Conservation (phyloP, 2,888 invertebrate species). For the Conus canariensis region DNA sequence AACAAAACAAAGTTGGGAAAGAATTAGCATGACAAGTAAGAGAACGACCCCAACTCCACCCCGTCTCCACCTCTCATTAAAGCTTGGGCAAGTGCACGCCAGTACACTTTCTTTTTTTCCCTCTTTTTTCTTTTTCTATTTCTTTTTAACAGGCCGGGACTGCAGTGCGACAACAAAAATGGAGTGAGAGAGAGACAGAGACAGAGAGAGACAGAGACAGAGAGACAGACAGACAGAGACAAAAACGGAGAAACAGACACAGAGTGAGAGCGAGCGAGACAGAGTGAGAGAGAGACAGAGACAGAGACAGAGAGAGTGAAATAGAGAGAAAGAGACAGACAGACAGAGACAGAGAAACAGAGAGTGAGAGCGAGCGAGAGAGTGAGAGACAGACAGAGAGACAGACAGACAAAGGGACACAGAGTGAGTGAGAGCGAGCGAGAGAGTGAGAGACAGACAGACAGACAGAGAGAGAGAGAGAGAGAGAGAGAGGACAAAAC, state of each 20-base stretch:
- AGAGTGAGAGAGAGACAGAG: not conserved
- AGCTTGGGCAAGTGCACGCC: too few species aligned
- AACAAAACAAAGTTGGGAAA: too few species aligned
- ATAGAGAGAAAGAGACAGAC: not conserved
- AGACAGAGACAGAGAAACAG: not conserved
- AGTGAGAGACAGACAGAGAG: not conserved
- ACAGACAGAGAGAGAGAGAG: not conserved
- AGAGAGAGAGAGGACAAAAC: not conserved
- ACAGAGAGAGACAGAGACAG: not conserved
- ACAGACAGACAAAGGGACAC: not conserved
- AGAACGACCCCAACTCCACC: too few species aligned
- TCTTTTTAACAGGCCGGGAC: too few species aligned
- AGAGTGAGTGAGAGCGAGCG: not conserved
- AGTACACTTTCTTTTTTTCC: too few species aligned
- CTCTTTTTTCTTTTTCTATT: too few species aligned
- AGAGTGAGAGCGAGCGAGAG: not conserved
- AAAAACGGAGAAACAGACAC: not conserved
- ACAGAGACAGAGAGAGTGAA: not conserved
- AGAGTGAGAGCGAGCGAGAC: not conserved
- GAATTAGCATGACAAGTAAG: too few species aligned
- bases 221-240: not conserved
- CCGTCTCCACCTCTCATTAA: too few species aligned
- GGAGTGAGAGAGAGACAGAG: not conserved
- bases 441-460: not conserved
- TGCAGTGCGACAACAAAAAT: too few species aligned